phyloP scores from a whole-genome alignment of 2,113 vertebrate species.

The Anoura caudifer region DNA sequence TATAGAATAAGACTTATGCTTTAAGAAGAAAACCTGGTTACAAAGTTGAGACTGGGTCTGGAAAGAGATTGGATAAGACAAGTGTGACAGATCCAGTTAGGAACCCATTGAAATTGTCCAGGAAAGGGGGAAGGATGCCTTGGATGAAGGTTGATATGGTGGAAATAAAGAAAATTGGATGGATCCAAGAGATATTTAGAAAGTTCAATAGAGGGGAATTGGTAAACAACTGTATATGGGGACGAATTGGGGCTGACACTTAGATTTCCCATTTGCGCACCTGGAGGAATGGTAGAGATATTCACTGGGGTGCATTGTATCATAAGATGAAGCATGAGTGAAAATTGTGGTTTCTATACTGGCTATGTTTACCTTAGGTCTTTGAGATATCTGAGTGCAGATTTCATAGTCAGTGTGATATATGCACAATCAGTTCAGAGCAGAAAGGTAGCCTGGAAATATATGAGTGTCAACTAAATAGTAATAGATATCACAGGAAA shows the following conservation, averaged over 20 bases:
- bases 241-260: background rate
- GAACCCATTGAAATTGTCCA: background rate
- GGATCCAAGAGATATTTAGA: background rate
- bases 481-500: background rate
- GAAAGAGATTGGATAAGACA: background rate
- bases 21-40: background rate
- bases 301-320: background rate
- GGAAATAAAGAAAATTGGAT: background rate
- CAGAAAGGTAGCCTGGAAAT: background rate
- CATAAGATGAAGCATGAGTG: background rate
- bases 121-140: background rate
- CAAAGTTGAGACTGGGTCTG: background rate
- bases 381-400: background rate
- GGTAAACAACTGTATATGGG: background rate
- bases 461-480: background rate
- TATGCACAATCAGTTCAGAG: background rate
- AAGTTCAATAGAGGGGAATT: background rate
- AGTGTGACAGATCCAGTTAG: background rate
- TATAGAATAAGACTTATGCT: background rate
- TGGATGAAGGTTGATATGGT: background rate
- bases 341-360: background rate
- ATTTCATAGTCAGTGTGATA: background rate
- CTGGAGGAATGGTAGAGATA: background rate
- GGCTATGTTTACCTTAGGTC: background rate
- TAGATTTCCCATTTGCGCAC: background rate